Evolutionary conservation across 2,888 invertebrate genomes (phyloP), one percentile per base, ranked within the genome.

Genomic region (Teleiodes luculella): DNA sequence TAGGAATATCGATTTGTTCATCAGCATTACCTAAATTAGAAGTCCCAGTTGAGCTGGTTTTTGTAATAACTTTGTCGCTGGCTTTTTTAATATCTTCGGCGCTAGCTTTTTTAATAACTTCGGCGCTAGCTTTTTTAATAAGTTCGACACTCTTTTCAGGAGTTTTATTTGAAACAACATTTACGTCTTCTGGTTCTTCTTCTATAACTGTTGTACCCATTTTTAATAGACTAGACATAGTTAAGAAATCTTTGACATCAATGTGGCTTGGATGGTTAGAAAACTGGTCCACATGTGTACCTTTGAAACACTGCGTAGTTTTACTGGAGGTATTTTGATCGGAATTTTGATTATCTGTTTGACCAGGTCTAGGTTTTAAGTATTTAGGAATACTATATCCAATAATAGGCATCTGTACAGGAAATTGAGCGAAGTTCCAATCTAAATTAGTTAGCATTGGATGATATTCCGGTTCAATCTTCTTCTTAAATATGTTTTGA

Each of bases 391-490:
- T 76, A 53, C 76, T 70, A 58, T 81, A 87, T 4, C 80, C 83
- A 13, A 86, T 76, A 0, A 86, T 83, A 20, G 85, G 63, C 52
- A 84, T 70, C 62, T 83, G 80, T 64, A 78, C 60, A 7, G 87
- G 85, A 48, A 83, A 67, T 18, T 67, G 67, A 10, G 71, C 36
- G 31, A 76, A 75, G 36, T 59, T 70, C 70, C 73, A 80, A 60
- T 80, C 68, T 18, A 78, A 60, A 45, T 66, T 63, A 13, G 73
- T 56, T 16, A 50, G n/a, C 14, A 20, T 18, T 5, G 35, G 3
- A 35, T 35, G 18, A 24, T 11, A 33, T 35, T 67, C 68, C 0
- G 68, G 30, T 31, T 72, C 55, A 2, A 56, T 66, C 1, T 74
- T 64, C 3, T 60, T 65, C 10, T 70, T 52, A 52, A 67, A 65